Percentiles rank a stretch among this genome's conserved stretches.
Conservation (phyloP, 2,797 vertebrate species). For the Capromys pilorides region DNA sequence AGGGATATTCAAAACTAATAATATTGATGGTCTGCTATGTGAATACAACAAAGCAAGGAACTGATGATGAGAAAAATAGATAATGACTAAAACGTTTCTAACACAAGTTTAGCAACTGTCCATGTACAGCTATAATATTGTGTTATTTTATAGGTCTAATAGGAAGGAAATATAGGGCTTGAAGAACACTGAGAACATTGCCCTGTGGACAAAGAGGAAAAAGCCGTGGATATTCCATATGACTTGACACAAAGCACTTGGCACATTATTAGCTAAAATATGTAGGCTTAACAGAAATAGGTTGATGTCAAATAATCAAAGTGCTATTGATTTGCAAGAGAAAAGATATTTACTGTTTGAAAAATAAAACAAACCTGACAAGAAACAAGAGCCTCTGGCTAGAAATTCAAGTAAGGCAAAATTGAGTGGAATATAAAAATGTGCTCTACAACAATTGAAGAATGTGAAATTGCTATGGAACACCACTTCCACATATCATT, state of each 20-base stretch:
- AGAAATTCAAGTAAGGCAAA: background rate
- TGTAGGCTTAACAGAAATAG: background rate
- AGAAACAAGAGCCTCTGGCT: background rate
- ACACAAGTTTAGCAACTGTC: background rate
- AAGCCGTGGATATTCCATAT: accelerated
- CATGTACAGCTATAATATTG: background rate
- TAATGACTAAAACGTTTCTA: background rate
- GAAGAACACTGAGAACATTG: background rate
- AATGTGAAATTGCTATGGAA: background rate
- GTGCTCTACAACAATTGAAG: background rate
- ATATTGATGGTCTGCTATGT: background rate
- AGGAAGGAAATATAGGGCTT: background rate
- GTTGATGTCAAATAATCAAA: background rate
- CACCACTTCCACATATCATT: background rate
- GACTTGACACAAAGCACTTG: background rate
- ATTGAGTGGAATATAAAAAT: background rate
- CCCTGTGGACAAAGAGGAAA: background rate
- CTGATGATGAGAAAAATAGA: background rate
- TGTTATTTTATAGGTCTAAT: background rate
- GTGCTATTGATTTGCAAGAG: background rate
- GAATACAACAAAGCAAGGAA: background rate
- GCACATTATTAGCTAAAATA: background rate
- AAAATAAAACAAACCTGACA: background rate
- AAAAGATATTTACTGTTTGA: background rate
- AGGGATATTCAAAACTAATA: background rate